Evolutionary conservation across 2,797 vertebrate genomes (phyloP).

Genomic region (Cetoscarus ocellatus): DNA sequence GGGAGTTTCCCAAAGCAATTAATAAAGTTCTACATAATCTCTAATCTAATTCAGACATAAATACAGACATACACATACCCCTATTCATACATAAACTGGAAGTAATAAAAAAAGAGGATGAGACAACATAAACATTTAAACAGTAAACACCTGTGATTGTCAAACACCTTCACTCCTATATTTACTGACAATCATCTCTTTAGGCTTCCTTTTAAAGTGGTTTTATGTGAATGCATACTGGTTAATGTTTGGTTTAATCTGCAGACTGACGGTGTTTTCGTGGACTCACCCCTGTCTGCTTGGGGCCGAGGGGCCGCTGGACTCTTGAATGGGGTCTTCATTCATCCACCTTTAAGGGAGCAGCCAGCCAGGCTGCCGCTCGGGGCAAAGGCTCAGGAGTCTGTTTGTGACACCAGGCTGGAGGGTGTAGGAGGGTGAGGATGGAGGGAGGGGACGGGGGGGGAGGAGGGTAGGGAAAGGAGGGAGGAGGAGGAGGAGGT

Average conservation of each 20-base stretch:
- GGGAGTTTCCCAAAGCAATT: too few species aligned
- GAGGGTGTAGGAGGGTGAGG: constrained; percentile 20
- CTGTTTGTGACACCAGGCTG: neutral
- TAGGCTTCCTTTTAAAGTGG: too few species aligned
- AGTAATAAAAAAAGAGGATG: too few species aligned
- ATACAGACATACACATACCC: too few species aligned
- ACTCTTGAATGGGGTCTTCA: constrained; percentile 97
- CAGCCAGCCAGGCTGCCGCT: constrained; percentile 88
- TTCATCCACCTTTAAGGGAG: constrained; percentile 92
- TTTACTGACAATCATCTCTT: neutral
- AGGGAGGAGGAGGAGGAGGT: constrained; percentile 40
- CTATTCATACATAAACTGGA: too few species aligned
- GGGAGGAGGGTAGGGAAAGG: constrained; percentile 39
- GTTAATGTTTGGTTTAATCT: too few species aligned
- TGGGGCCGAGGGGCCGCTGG: constrained; percentile 89
- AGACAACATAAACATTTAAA: too few species aligned
- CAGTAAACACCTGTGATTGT: too few species aligned
- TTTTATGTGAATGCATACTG: too few species aligned
- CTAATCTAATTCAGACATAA: too few species aligned
- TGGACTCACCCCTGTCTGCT: constrained; percentile 90
- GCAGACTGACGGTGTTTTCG: neutral
- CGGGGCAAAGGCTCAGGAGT: constrained; percentile 72
- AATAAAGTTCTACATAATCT: too few species aligned
- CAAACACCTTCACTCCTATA: too few species aligned
- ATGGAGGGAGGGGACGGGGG: constrained; percentile 4